Conservation (phyloP, 2,888 invertebrate genomes). For the Drosophila putrida region DNA sequence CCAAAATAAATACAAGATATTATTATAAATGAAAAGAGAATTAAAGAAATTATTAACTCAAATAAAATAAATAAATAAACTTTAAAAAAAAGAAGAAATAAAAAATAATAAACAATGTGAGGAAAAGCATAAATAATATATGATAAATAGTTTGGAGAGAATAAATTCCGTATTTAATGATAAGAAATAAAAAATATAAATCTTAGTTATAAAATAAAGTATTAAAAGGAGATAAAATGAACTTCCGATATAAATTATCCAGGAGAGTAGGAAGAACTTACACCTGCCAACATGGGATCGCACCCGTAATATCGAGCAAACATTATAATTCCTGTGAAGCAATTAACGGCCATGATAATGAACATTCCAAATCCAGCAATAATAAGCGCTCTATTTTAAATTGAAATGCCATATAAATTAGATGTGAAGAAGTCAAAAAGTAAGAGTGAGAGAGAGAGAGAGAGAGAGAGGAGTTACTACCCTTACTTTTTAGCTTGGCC, state of each 20-base stretch:
- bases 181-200: no score
- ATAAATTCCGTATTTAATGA: no score
- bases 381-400: slow-evolving; percentile 85
- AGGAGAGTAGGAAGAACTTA: slow-evolving; percentile 45
- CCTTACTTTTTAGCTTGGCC: slow-evolving; percentile 87
- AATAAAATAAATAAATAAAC: no score
- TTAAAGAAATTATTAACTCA: no score
- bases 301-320: slow-evolving; percentile 87
- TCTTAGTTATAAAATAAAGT: no score
- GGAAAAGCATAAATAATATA: no score
- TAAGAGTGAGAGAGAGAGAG: neutral
- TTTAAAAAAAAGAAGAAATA: no score
- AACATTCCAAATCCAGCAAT: slow-evolving; percentile 87
- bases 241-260: no score
- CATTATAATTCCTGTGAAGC: slow-evolving; percentile 87
- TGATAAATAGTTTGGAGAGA: no score
- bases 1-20: neutral
- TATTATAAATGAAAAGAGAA: no score
- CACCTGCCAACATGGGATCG: slow-evolving; percentile 87
- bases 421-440: neutral
- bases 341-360: slow-evolving; percentile 87
- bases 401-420: neutral
- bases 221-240: neutral
- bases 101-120: no score
- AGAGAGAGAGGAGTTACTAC: neutral